A percentile compares a stretch with the other conserved stretches of the same genome.
These are phyloP conservation scores for Avahi laniger DNA, from an alignment of 2,797 vertebrate genomes.

Conservation along the genomic window DNA sequence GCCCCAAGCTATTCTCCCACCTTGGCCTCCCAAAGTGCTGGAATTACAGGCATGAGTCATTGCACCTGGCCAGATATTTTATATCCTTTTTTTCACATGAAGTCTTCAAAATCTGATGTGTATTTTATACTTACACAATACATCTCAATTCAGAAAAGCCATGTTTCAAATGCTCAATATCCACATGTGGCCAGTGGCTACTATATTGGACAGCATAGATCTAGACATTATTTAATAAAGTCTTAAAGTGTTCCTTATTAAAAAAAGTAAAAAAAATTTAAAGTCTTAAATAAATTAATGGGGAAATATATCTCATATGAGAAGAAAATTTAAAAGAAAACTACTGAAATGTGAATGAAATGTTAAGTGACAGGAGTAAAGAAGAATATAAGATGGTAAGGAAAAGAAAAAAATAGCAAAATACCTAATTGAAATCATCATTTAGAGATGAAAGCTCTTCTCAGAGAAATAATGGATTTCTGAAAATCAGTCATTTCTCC, in stretches of 20 bases:
- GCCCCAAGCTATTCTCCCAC: too few relatives aligned
- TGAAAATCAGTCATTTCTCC: conserved; percentile 2
- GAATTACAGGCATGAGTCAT: too few relatives aligned
- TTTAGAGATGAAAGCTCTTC: neutral
- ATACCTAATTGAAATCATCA: neutral
- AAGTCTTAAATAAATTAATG: neutral
- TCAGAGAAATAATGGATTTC: neutral
- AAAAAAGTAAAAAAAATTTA: too few relatives aligned
- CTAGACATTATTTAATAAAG: neutral
- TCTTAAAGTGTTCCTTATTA: too few relatives aligned
- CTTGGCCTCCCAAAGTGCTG: too few relatives aligned
- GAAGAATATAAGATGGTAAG: neutral
- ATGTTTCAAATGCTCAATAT: conserved; percentile 23
- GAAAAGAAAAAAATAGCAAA: neutral
- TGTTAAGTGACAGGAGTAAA: neutral
- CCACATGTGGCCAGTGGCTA: neutral
- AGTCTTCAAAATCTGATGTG: conserved; percentile 23
- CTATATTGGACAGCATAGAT: neutral
- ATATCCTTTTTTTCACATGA: neutral
- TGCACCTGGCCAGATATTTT: neutral
- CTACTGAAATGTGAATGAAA: neutral
- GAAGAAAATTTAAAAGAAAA: conserved; percentile 7
- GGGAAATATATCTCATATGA: neutral
- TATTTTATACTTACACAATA: neutral
- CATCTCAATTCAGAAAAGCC: conserved; percentile 9